Base-by-base conservation (phyloP, 2,797 vertebrate genomes). In the Staurois parvus region DNA sequence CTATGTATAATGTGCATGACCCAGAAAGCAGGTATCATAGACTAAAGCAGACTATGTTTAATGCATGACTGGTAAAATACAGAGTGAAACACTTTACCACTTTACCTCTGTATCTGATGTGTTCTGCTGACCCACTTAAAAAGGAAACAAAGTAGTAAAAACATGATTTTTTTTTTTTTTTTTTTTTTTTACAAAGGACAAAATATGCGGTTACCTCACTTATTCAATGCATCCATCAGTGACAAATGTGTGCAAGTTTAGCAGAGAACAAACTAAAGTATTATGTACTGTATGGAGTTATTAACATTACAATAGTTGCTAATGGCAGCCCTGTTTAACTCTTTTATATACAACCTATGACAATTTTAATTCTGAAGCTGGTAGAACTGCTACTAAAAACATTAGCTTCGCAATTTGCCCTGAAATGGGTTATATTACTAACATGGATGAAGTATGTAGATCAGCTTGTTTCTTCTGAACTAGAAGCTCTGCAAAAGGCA, bases 61-160 rank as follows among this genome's bases (percentile, higher is more conserved):
- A 76, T 52, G 74, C 45, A 52, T 76, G 17, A 76, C 30, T 59
- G 48, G 40, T 59, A 76, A 76, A 76, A 76, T 28, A 76, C 48
- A 76, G 28, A 29, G 21, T 76, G 45, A n/a, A 75, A 52, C 19
- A 52, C 19, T 52, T 52, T 52, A 52, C 48, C n/a, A n/a, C n/a
- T n/a, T n/a, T n/a, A n/a, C n/a, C n/a, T n/a, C 15, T 72, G 37
- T 42, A 75, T 75, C 72, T 30, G 42, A 42, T 45, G 26, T 72
- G 70, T 72, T 72, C 30, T 40, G 37, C 34, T 72, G 32, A 72
- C 40, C 70, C 42, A 48, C 40, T 75, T 75, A 26, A 64, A 64
- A 0, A n/a, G 59, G 59, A n/a, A 64, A 66, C 26, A 66, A 66
- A 66, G 64, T 66, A 28, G 26, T 66, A 66, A 66, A 52, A 66